Conservation (phyloP, 1,140 invertebrate species). For the Cyrtorhinus lividipennis region DNA sequence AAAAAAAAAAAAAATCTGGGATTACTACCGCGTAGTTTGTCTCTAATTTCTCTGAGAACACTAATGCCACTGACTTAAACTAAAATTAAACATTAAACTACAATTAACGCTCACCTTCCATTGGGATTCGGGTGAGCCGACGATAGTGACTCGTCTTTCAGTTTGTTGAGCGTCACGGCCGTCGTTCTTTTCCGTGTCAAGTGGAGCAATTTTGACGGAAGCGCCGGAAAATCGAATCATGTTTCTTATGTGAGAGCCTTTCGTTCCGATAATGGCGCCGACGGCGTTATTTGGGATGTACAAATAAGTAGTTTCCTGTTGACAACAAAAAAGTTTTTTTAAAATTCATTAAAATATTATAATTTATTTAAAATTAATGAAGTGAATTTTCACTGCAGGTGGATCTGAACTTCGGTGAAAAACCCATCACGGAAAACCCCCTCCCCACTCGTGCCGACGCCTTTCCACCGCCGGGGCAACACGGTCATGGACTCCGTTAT, state of each 20-base stretch:
- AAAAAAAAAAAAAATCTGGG: no score
- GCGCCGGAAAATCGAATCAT: constrained; percentile 93
- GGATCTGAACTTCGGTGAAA: no score
- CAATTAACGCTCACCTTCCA: constrained; percentile 95
- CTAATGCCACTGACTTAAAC: no score
- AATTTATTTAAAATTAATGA: constrained; percentile 9
- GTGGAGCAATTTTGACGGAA: constrained; percentile 79
- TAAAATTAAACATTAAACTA: no score
- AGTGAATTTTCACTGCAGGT: no score
- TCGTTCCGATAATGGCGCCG: constrained; percentile 93
- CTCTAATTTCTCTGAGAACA: no score
- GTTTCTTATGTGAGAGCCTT: constrained; percentile 89
- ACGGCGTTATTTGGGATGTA: constrained; percentile 96
- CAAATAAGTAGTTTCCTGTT: constrained; percentile 80
- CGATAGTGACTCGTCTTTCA: constrained; percentile 88
- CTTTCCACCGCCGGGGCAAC: no score
- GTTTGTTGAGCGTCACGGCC: constrained; percentile 40
- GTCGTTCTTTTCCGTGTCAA: constrained; percentile 59
- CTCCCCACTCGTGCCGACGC: no score
- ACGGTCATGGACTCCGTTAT: no score
- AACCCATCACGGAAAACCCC: no score
- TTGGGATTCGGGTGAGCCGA: constrained; percentile 85
- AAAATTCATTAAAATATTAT: constrained; percentile 8
- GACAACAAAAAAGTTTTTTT: constrained; percentile 20
- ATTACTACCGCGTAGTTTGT: no score